phyloP scores from a whole-genome alignment of 2,113 vertebrate species.

The Gobius niger region DNA sequence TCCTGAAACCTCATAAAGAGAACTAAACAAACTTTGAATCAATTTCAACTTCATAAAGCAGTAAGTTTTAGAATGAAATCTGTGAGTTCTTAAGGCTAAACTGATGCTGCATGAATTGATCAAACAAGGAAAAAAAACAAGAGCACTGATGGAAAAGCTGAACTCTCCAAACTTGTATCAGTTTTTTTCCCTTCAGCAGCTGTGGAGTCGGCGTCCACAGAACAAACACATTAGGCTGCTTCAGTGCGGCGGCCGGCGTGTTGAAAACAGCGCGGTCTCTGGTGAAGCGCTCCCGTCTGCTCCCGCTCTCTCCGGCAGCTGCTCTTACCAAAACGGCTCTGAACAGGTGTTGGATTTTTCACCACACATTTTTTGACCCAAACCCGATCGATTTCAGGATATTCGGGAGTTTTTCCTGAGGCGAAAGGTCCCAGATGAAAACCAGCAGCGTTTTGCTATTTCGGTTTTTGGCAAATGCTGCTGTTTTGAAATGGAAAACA shows the following conservation, averaged over 20 bases:
- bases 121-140: not conserved
- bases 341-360: conserved; percentile 38
- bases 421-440: conserved; percentile 13
- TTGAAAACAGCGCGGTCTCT: conserved; percentile 37
- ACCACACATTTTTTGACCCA: conserved; percentile 16
- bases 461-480: conserved; percentile 17
- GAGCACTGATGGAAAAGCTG: not conserved
- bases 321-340: conserved; percentile 16
- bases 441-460: conserved; percentile 5
- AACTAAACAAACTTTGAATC: too few species aligned
- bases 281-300: conserved; percentile 15
- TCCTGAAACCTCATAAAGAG: too few species aligned
- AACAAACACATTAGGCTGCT: conserved; percentile 42
- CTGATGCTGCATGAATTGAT: not conserved
- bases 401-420: conserved; percentile 38
- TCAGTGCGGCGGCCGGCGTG: conserved; percentile 26
- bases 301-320: conserved; percentile 3
- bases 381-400: conserved; percentile 27
- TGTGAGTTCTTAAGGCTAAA: not conserved
- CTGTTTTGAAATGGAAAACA: not conserved
- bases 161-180: conserved; percentile 11
- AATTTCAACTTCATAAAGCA: not conserved
- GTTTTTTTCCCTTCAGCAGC: conserved; percentile 11
- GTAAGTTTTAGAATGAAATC: not conserved
- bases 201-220: conserved; percentile 16